Conservation (phyloP, 1,140 invertebrate genomes). For the Papilio xuthus region DNA sequence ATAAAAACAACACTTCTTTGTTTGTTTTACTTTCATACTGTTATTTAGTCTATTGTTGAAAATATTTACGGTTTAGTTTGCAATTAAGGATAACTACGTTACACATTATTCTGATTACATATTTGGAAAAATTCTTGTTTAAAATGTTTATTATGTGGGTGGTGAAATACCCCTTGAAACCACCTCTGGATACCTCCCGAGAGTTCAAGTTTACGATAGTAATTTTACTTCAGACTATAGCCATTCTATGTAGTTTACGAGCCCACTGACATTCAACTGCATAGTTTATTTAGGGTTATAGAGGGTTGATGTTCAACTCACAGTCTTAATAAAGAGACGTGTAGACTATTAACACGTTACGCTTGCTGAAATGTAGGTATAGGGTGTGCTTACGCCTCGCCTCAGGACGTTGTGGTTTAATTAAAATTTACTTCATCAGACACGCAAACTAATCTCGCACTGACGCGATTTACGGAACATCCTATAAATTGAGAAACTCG, state of each 20-base stretch:
- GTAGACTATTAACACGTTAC: conserved; percentile 4
- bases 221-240: background rate
- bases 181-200: background rate
- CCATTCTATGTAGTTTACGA: background rate
- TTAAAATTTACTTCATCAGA: conserved; percentile 18
- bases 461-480: background rate
- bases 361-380: background rate
- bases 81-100: no score
- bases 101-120: no score
- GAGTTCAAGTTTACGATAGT: background rate
- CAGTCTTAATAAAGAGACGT: conserved; percentile 11
- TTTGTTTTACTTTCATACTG: background rate
- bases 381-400: background rate
- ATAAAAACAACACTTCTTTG: background rate
- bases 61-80: background rate
- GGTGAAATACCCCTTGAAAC: background rate
- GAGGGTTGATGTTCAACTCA: background rate
- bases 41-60: background rate
- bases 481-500: background rate
- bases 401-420: conserved; percentile 5
- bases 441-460: background rate
- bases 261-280: conserved; percentile 14
- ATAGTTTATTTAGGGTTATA: conserved; percentile 11
- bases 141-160: background rate
- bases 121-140: background rate